phyloP scores from a whole-genome alignment of 2,888 invertebrate genomes.

The Tinea pellionella region DNA sequence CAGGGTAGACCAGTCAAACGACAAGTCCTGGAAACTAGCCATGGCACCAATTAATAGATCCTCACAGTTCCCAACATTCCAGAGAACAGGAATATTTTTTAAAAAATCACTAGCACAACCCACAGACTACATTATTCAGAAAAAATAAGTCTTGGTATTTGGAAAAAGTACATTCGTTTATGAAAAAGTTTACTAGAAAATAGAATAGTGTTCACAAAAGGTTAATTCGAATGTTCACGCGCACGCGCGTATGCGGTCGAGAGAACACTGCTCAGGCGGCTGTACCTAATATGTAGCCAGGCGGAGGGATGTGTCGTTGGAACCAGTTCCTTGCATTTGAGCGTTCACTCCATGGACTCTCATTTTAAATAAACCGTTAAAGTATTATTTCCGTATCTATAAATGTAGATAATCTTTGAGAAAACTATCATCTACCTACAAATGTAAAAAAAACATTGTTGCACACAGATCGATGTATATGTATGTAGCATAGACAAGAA shows the following conservation, averaged over 20 bases:
- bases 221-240: slow-evolving; percentile 27
- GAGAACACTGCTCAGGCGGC: slow-evolving; percentile 51
- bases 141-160: no score
- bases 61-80: slow-evolving; percentile 4
- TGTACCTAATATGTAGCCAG: background rate
- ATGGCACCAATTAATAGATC: slow-evolving; percentile 34
- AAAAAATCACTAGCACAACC: background rate
- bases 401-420: slow-evolving; percentile 11
- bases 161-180: no score
- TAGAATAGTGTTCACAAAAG: background rate
- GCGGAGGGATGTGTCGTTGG: slow-evolving; percentile 19
- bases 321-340: slow-evolving; percentile 48
- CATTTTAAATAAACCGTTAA: slow-evolving; percentile 68
- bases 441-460: no score
- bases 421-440: background rate
- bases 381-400: slow-evolving; percentile 48
- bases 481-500: no score
- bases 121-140: background rate
- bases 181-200: no score
- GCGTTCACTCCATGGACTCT: slow-evolving; percentile 42
- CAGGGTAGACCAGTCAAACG: slow-evolving; percentile 74
- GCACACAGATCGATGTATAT: background rate
- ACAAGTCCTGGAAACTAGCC: slow-evolving; percentile 75
- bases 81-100: background rate
- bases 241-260: slow-evolving; percentile 47